Percentiles rank a stretch among this genome's conserved stretches.
These are phyloP conservation scores for Lissocephala sabroskyi DNA, from an alignment of 2,888 invertebrate species.

Conservation along the genomic window DNA sequence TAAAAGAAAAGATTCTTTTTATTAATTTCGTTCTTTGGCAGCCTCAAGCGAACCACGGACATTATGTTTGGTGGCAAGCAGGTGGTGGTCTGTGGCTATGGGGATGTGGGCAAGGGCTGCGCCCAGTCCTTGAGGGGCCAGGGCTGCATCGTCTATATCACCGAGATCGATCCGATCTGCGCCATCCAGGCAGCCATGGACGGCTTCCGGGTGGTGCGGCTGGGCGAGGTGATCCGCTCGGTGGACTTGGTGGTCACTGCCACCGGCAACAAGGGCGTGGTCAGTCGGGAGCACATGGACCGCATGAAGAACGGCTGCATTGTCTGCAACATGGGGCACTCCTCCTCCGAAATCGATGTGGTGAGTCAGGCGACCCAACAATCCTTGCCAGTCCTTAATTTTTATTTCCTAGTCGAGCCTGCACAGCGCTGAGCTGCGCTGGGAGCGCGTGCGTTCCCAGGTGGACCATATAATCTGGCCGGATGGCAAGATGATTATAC, in stretches of 20 bases:
- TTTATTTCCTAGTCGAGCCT: slow-evolving; percentile 80
- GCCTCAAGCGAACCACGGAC: slow-evolving; percentile 76
- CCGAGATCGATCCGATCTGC: slow-evolving; percentile 98
- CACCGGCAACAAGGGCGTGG: slow-evolving; percentile 96
- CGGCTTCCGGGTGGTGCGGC: slow-evolving; percentile 92
- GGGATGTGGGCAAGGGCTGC: slow-evolving; percentile 97
- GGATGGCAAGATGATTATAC: slow-evolving; percentile 92
- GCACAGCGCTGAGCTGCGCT: slow-evolving; percentile 93
- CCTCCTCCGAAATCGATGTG: slow-evolving; percentile 95
- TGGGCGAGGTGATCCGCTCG: slow-evolving; percentile 90
- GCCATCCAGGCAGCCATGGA: slow-evolving; percentile 97
- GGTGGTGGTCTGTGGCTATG: slow-evolving; percentile 95
- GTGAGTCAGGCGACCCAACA: slow-evolving; percentile 73
- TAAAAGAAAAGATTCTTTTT: not conserved
- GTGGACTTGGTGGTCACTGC: slow-evolving; percentile 97
- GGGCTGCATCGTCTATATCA: slow-evolving; percentile 87
- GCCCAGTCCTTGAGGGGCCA: slow-evolving; percentile 93
- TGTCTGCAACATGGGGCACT: slow-evolving; percentile 97
- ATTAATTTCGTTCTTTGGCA: slow-evolving; percentile 34
- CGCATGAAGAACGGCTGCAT: slow-evolving; percentile 96
- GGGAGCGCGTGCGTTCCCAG: slow-evolving; percentile 97
- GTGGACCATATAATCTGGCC: slow-evolving; percentile 99
- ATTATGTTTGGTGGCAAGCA: slow-evolving; percentile 98
- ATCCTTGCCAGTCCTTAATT: not conserved
- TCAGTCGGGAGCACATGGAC: slow-evolving; percentile 94